Evolutionary conservation across 2,888 invertebrate genomes (phyloP).

Genomic region (Noctuana brunneofusca): DNA sequence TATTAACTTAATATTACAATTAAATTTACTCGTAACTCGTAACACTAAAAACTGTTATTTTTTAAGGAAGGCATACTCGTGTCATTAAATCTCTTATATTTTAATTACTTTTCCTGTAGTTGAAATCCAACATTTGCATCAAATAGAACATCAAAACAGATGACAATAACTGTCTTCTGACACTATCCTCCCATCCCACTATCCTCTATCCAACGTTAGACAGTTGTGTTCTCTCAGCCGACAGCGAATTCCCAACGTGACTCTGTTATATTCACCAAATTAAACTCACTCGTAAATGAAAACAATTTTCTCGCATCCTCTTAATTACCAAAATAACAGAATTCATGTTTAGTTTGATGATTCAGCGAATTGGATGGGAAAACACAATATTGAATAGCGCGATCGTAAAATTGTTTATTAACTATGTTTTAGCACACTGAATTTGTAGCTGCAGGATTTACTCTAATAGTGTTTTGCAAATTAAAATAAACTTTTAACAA

Average conservation of each 20-base stretch:
- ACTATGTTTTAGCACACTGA: not conserved
- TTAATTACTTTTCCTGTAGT: not conserved
- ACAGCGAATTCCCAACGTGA: conserved; percentile 6
- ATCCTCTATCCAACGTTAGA: not conserved
- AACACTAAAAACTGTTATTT: too few species aligned
- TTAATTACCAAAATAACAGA: not conserved
- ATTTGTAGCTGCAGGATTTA: not conserved
- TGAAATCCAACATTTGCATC: not conserved
- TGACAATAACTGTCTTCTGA: conserved; percentile 9
- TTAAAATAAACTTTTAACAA: not conserved
- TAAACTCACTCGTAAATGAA: not conserved
- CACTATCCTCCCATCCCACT: not conserved
- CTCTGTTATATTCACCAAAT: too few species aligned
- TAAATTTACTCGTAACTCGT: too few species aligned
- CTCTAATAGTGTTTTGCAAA: not conserved
- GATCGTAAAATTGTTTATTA: conserved; percentile 6
- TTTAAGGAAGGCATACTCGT: too few species aligned
- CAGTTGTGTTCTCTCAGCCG: conserved; percentile 4
- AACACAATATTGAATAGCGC: not conserved
- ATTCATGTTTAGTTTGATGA: not conserved
- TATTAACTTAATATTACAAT: too few species aligned
- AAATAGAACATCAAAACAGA: conserved; percentile 7
- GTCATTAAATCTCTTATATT: too few species aligned
- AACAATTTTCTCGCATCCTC: not conserved
- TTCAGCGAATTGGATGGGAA: conserved; percentile 6